phyloP scores from a whole-genome alignment of 2,888 invertebrate species.

The Drosophila kanekoi region DNA sequence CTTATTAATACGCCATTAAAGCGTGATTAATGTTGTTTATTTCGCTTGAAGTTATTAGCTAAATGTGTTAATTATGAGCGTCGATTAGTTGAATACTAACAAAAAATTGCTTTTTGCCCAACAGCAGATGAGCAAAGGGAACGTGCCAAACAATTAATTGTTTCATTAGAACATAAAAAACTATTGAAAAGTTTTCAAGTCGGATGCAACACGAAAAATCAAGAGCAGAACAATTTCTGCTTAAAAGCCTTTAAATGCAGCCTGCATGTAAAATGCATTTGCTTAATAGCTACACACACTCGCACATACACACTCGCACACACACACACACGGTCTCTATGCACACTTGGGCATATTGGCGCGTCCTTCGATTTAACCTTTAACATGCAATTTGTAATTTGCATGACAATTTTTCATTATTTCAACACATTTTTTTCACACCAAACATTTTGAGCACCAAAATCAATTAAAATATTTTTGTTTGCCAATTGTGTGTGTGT shows the following conservation, averaged over 20 bases:
- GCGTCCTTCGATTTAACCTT: constrained; percentile 49
- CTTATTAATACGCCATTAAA: constrained; percentile 77
- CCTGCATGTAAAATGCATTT: constrained; percentile 9
- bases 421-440: constrained; percentile 45
- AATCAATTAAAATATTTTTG: constrained; percentile 76
- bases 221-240: neutral
- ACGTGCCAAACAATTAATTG: neutral
- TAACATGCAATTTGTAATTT: constrained; percentile 34
- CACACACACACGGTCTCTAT: neutral
- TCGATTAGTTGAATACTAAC: constrained; percentile 55
- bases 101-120: neutral
- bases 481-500: constrained; percentile 44
- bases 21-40: constrained; percentile 81
- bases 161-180: constrained; percentile 7
- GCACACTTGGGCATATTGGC: neutral
- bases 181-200: neutral
- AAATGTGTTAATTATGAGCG: constrained; percentile 81
- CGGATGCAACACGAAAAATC: neutral
- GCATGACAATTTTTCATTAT: constrained; percentile 37
- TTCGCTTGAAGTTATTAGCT: constrained; percentile 78
- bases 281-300: constrained; percentile 3
- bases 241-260: constrained; percentile 9
- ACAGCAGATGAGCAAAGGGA: neutral
- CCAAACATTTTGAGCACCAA: constrained; percentile 64
- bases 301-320: neutral